A percentile compares a stretch with the other conserved stretches of the same genome.
Evolutionary conservation across 2,888 invertebrate species (phyloP).

Genomic region (Xestia xanthographa): DNA sequence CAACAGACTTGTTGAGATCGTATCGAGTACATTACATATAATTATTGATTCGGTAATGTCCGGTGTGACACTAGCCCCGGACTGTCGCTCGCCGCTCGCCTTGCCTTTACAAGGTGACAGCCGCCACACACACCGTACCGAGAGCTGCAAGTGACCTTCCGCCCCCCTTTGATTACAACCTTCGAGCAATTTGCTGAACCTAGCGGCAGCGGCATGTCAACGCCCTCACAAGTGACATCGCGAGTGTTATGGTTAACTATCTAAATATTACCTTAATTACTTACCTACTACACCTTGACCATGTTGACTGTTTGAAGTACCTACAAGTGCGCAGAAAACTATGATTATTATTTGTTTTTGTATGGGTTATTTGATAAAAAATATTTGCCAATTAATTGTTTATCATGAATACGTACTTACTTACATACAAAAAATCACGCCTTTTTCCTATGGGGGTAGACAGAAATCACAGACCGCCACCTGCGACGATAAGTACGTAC

Average conservation of each 20-base stretch:
- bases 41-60: constrained; percentile 10
- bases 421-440: too few species aligned
- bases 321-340: constrained; percentile 37
- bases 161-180: constrained; percentile 49
- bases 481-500: background rate
- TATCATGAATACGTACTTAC: background rate
- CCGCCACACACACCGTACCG: constrained; percentile 18
- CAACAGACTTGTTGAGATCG: background rate
- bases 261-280: constrained; percentile 52
- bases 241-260: constrained; percentile 56
- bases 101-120: constrained; percentile 52
- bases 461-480: too few species aligned
- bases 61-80: constrained; percentile 13
- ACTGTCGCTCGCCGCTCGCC: constrained; percentile 34
- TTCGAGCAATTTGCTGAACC: constrained; percentile 59
- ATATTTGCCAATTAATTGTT: constrained; percentile 15
- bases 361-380: background rate
- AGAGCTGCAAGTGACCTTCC: constrained; percentile 31
- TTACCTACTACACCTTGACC: constrained; percentile 40
- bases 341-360: constrained; percentile 1
- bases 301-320: constrained; percentile 32
- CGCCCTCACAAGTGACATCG: constrained; percentile 59
- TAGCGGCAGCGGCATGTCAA: constrained; percentile 58
- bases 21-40: constrained; percentile 8
- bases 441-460: too few species aligned